Conservation (phyloP, 2,113 vertebrate genomes). For the Panthera leo region DNA sequence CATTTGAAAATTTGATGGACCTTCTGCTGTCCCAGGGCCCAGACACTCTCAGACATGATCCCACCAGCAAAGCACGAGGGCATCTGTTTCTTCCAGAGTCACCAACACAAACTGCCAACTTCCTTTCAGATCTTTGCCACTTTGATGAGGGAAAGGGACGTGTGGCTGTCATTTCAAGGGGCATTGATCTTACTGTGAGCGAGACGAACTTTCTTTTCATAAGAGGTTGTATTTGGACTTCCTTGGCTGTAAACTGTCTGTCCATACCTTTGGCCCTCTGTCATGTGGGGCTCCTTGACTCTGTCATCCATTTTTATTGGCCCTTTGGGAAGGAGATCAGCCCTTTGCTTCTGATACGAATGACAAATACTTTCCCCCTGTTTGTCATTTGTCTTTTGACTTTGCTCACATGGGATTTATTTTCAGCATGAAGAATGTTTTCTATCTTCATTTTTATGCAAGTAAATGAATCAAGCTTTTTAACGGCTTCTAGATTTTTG, state of each 20-base stretch:
- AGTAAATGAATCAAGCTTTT: neutral
- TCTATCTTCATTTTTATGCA: neutral
- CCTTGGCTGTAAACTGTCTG: neutral
- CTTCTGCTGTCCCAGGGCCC: rapidly evolving
- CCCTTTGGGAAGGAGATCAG: neutral
- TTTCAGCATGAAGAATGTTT: neutral
- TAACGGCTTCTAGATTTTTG: neutral
- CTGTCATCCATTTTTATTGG: neutral
- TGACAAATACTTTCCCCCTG: neutral
- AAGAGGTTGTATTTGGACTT: rapidly evolving
- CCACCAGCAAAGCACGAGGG: rapidly evolving
- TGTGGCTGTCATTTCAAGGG: rapidly evolving
- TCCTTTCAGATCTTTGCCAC: neutral
- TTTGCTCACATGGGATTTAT: neutral
- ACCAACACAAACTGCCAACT: neutral
- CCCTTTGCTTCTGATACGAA: neutral
- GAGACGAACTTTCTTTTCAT: neutral
- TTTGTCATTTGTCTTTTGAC: neutral
- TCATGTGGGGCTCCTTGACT: neutral
- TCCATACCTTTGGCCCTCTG: neutral
- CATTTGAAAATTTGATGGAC: neutral
- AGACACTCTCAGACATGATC: neutral
- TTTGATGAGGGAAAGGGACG: neutral
- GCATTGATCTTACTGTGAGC: rapidly evolving
- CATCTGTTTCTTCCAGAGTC: rapidly evolving